A percentile compares a stretch with the other conserved stretches of the same genome.
Conservation (phyloP, 2,888 invertebrate species). For the Serrognathus titanus region DNA sequence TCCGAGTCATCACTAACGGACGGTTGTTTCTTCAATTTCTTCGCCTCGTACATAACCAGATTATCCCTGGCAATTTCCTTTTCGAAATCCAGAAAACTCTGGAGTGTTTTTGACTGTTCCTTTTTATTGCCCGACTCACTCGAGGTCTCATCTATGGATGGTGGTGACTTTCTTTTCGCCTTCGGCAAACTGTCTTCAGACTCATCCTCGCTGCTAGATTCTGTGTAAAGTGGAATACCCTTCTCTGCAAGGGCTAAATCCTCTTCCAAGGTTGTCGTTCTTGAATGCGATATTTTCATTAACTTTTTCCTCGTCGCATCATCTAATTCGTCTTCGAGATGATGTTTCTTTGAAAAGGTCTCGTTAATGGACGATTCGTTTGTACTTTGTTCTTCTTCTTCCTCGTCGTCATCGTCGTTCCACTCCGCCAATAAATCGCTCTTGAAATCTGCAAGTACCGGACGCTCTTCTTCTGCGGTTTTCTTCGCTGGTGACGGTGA, state of each 20-base stretch:
- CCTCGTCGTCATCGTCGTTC: constrained; percentile 59
- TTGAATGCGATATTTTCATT: constrained; percentile 23
- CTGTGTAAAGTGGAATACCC: constrained; percentile 26
- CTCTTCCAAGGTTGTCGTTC: constrained; percentile 33
- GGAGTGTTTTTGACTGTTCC: not conserved
- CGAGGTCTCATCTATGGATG: constrained; percentile 28
- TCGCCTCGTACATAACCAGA: constrained; percentile 12
- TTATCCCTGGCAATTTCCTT: constrained; percentile 7
- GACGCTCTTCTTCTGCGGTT: constrained; percentile 13
- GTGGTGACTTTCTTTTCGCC: constrained; percentile 23
- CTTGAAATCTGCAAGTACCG: constrained; percentile 55
- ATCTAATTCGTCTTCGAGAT: too few relatives aligned
- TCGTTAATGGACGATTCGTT: too few relatives aligned
- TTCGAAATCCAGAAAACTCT: not conserved
- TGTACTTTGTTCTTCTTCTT: constrained; percentile 17
- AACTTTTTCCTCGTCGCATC: constrained; percentile 7
- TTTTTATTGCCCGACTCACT: constrained; percentile 33
- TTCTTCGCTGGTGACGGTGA: constrained; percentile 14
- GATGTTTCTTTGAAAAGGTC: too few relatives aligned
- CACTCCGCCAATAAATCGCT: constrained; percentile 73
- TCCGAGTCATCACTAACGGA: too few relatives aligned
- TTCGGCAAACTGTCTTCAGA: not conserved
- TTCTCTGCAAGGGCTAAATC: constrained; percentile 32
- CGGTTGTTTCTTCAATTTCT: constrained; percentile 13
- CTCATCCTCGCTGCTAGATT: constrained; percentile 24